Base-by-base conservation (phyloP, 2,113 vertebrate genomes). In the Oriolus oriolus region DNA sequence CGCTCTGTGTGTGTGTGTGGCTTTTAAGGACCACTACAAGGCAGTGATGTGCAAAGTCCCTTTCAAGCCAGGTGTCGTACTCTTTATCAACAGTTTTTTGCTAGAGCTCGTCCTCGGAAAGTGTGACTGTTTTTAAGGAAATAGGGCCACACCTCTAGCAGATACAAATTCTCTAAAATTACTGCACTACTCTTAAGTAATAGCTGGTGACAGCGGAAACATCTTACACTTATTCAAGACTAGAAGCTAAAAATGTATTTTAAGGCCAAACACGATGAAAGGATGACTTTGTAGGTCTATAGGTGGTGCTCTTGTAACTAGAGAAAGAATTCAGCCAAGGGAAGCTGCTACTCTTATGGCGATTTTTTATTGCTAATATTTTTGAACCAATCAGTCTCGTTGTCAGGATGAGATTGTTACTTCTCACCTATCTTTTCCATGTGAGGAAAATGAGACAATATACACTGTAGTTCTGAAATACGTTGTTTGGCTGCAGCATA, bases 221-320 rank as follows among this genome's bases (percentile, higher is more conserved):
- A 28, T 56, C 44, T 66, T 17, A 44, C 17, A 10, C 12, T 50
- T 64, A 9, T 15, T 33, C 26, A 65, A 75, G 50, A 33, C 33
- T 39, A 16, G 70, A 56, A 84, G 54, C 20, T 27, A 4, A 71
- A 71, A 15, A 21, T 45, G 19, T 53, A 27, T n/a, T 89, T 28
- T 80, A 49, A 47, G 64, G 64, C 24, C 44, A 61, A 83, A 63
- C 31, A 31, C 1, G 3, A 14, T 1, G 30, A 35, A 57, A 71
- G 14, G n/a, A 64, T 42, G 41, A 64, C 22, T 71, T 50, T 64
- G 2, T 35, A 23, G n/a, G 64, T 89, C 97, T 73, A 17, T 96
- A 97, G 96, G 53, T 97, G 96, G 96, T 90, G 90, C 94, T 96
- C 81, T 95, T 96, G 93, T 84, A 89, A 87, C 94, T 97, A 35